Evolutionary conservation across 2,888 invertebrate genomes (phyloP).

Genomic region (Alviniconcha strummeri): DNA sequence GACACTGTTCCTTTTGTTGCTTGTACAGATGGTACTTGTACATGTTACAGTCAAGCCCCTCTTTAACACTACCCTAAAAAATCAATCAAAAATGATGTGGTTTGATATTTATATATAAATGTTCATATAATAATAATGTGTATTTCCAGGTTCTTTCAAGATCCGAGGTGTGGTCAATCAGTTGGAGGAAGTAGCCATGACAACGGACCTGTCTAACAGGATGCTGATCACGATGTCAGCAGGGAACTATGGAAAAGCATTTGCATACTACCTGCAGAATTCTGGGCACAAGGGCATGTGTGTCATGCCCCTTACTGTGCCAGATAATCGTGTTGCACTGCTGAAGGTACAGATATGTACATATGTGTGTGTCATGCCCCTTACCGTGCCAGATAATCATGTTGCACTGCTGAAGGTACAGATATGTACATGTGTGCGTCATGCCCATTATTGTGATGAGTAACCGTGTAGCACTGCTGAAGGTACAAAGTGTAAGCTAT

Average conservation of each 20-base stretch:
- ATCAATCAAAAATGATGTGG: too few species aligned
- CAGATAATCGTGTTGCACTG: constrained; percentile 57
- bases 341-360: constrained; percentile 56
- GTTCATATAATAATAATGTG: background rate
- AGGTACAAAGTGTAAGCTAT: too few species aligned
- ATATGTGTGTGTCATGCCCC: background rate
- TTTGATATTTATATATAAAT: too few species aligned
- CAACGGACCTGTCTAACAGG: constrained; percentile 44
- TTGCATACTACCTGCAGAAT: constrained; percentile 60
- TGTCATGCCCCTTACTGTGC: constrained; percentile 68
- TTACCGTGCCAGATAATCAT: too few species aligned
- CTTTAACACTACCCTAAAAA: too few species aligned
- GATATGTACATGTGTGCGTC: background rate
- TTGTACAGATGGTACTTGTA: too few species aligned
- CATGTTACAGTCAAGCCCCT: too few species aligned
- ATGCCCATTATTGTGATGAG: too few species aligned
- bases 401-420: background rate
- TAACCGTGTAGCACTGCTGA: too few species aligned
- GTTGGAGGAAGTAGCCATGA: constrained; percentile 53
- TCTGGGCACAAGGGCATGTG: constrained; percentile 56
- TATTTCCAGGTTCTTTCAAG: constrained; percentile 68
- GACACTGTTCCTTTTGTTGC: too few species aligned
- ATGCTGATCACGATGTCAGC: constrained; percentile 69
- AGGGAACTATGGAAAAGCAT: constrained; percentile 73
- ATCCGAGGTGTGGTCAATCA: constrained; percentile 69